Percentiles rank a stretch among this genome's conserved stretches.
Evolutionary conservation across 2,888 invertebrate species (phyloP).

Genomic region (Steromphala cineraria): DNA sequence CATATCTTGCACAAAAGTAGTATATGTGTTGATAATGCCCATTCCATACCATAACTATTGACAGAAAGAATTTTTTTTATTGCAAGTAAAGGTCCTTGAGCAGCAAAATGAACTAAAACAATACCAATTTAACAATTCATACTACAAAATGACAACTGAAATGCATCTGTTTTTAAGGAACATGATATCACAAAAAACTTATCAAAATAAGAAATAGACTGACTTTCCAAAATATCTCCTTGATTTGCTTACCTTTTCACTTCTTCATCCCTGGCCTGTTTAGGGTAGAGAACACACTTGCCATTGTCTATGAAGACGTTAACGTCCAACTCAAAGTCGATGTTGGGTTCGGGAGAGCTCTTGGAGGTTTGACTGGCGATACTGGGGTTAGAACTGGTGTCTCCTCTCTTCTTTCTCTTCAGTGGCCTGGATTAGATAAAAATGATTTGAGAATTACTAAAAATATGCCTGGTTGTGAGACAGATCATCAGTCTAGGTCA

Average conservation of each 20-base stretch:
- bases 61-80: too few species aligned
- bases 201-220: background rate
- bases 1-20: too few species aligned
- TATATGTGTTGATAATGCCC: too few species aligned
- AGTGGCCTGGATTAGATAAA: background rate
- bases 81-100: too few species aligned
- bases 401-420: background rate
- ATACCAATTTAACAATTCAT: too few species aligned
- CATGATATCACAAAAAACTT: background rate
- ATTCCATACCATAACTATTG: too few species aligned
- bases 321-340: constrained; percentile 96
- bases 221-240: background rate
- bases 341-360: constrained; percentile 80
- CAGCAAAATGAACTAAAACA: too few species aligned
- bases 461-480: too few species aligned
- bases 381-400: constrained; percentile 46
- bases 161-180: too few species aligned
- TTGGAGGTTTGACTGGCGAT: constrained; percentile 45
- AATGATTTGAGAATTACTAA: too few species aligned
- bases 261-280: constrained; percentile 64
- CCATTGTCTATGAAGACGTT: constrained; percentile 97
- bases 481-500: too few species aligned
- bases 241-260: background rate
- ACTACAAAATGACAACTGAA: too few species aligned
- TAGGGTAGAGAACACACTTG: constrained; percentile 95